Percentiles rank a stretch among this genome's conserved stretches.
These are phyloP conservation scores for Scelioninae gen. 1 DNA, from an alignment of 2,888 invertebrate species.

Conservation along the genomic window DNA sequence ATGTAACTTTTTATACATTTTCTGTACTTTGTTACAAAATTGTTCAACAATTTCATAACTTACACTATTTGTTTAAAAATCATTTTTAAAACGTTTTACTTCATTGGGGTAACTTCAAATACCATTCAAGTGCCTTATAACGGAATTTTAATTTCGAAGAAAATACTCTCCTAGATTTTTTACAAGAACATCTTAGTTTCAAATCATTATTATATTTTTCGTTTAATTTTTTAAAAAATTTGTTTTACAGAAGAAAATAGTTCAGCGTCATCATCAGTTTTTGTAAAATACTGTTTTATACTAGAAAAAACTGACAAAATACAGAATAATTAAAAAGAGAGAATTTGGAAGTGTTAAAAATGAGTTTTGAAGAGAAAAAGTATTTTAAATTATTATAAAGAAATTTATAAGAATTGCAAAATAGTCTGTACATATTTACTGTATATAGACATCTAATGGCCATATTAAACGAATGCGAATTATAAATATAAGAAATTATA, in stretches of 20 bases:
- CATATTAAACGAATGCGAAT: conserved; percentile 73
- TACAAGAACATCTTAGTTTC: not conserved
- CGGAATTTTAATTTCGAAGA: conserved; percentile 21
- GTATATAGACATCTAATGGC: conserved; percentile 82
- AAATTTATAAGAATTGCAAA: conserved; percentile 69
- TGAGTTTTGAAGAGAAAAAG: no score
- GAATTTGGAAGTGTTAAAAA: conserved; percentile 6
- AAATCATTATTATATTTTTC: no score
- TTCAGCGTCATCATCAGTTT: no score
- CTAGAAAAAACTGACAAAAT: not conserved
- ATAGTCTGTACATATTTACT: conserved; percentile 80
- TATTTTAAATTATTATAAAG: conserved; percentile 52
- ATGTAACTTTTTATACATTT: no score
- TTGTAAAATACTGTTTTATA: no score
- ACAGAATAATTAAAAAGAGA: not conserved
- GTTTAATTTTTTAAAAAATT: not conserved
- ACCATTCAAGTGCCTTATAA: conserved; percentile 60
- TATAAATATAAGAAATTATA: conserved; percentile 64
- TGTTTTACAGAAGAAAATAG: no score
- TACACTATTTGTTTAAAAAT: no score
- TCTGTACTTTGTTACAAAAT: no score
- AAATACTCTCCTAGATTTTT: conserved; percentile 29
- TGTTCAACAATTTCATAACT: no score
- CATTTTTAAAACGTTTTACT: no score
- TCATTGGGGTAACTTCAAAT: conserved; percentile 22